Evolutionary conservation across 2,888 invertebrate species (phyloP), one percentile per base, ranked within the genome.

Genomic region (Neelides folsomi): DNA sequence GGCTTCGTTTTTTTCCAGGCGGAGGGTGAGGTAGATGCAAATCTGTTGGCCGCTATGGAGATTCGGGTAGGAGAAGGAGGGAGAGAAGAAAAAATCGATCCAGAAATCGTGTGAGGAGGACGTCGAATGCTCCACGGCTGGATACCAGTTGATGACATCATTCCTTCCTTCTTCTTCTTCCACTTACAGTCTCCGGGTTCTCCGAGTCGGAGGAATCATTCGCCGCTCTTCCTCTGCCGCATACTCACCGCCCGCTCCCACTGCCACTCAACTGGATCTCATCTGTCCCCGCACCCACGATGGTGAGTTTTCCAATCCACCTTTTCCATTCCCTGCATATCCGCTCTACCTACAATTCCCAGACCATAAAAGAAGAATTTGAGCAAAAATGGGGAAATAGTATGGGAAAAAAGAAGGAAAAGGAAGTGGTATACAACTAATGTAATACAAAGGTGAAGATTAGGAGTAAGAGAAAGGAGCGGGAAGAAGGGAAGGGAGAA

Each of bases 121-220:
- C 43, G 43, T 43, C 42, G 43, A 43, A 44, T 49, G 49, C 49
- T 49, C 43, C 44, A 49, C 49, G 49, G 49, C 44, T 49, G 49
- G 49, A 49, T 49, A 49, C 49, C 49, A 49, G 49, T 49, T 49
- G 49, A 49, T 49, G 49, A 49, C 49, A 49, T 49, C 49, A 49
- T 49, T 49, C 49, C 43, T 49, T 49, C 49, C 49, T 49, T 44
- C 43, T 42, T 16, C 49, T 49, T 49, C 44, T 49, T 44, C 43
- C 38, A 37, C 37, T 44, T 49, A 38, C 15, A 38, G n/a, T 27
- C 27, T 27, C 27, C 27, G 27, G 27, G 27, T 27, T 27, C 27
- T 27, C 27, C 4, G 27, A 27, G 27, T 27, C 27, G 27, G 27
- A 27, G 27, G 49, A 49, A 43, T 49, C 49, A 49, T 49, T 49